These are phyloP conservation scores for Papilio polyxenes DNA, from an alignment of 1,140 invertebrate genomes.

Conservation along the genomic window DNA sequence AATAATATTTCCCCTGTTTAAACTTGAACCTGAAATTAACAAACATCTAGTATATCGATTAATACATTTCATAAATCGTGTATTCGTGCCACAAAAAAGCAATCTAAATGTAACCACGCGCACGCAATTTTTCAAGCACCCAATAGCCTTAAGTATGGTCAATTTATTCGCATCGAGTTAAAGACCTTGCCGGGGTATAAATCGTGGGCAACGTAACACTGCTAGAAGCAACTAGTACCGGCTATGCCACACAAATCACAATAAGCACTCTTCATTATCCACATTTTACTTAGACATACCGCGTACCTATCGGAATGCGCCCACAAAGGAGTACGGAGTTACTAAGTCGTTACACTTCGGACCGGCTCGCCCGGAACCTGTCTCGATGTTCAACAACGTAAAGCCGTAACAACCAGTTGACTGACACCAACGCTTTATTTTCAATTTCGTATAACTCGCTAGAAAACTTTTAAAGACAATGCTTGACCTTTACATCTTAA, in stretches of 20 bases:
- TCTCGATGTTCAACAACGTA: slow-evolving; percentile 58
- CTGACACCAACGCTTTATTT: slow-evolving; percentile 76
- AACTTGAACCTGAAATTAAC: neutral
- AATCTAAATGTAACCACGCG: slow-evolving; percentile 9
- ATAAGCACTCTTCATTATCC: slow-evolving; percentile 76
- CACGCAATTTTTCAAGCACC: slow-evolving; percentile 30
- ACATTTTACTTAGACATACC: slow-evolving; percentile 65
- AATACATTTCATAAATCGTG: neutral
- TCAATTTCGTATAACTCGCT: slow-evolving; percentile 76
- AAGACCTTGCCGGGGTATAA: slow-evolving; percentile 55
- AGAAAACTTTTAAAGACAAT: slow-evolving; percentile 58
- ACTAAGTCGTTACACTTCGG: slow-evolving; percentile 69
- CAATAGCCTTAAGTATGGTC: slow-evolving; percentile 44
- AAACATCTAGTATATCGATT: neutral
- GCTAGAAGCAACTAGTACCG: slow-evolving; percentile 57
- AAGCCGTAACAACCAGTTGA: slow-evolving; percentile 71
- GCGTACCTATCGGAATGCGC: slow-evolving; percentile 76
- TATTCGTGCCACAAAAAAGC: neutral
- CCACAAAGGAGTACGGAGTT: slow-evolving; percentile 69
- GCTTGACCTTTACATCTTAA: slow-evolving; percentile 29
- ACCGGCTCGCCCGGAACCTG: slow-evolving; percentile 74
- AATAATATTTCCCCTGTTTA: neutral
- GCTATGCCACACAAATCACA: slow-evolving; percentile 72
- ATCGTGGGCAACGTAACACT: slow-evolving; percentile 52
- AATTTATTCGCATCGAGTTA: slow-evolving; percentile 48